phyloP scores from a whole-genome alignment of 2,797 vertebrate species.

The Cirrhinus molitorella region DNA sequence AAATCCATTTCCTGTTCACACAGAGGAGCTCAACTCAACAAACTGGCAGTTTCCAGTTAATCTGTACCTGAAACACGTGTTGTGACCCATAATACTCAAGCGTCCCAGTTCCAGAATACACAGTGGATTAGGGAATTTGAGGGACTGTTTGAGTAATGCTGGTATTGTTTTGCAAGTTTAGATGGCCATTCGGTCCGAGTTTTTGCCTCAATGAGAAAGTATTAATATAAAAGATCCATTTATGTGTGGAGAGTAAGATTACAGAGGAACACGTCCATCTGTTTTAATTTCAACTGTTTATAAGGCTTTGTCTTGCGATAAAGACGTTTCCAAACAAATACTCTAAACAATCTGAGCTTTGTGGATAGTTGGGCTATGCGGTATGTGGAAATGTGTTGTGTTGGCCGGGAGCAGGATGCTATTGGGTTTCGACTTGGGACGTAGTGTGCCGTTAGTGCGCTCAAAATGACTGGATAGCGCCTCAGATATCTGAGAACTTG shows the following conservation, averaged over 20 bases:
- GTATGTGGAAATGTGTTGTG: conserved; percentile 69
- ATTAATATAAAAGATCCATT: neutral
- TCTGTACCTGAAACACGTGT: neutral
- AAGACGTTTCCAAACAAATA: neutral
- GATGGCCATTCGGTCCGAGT: neutral
- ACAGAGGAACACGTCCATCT: neutral
- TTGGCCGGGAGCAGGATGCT: conserved; percentile 77
- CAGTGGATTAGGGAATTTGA: neutral
- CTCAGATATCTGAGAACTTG: conserved; percentile 86
- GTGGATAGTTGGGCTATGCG: conserved; percentile 73
- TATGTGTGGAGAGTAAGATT: neutral
- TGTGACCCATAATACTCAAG: conserved; percentile 18
- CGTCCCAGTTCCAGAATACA: conserved; percentile 12
- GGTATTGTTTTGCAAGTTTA: conserved; percentile 14
- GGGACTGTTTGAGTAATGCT: neutral
- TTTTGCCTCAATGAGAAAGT: neutral
- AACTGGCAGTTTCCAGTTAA: neutral
- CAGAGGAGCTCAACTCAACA: conserved; percentile 11
- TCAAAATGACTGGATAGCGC: conserved; percentile 82
- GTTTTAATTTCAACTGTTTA: neutral
- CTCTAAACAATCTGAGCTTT: conserved; percentile 90
- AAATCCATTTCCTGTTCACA: conserved; percentile 1
- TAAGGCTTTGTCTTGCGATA: no score
- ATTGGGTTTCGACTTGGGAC: conserved; percentile 79
- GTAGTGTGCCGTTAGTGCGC: conserved; percentile 84